A percentile compares a stretch with the other conserved stretches of the same genome.
Conservation (phyloP, 2,797 vertebrate genomes). For the Miichthys miiuy region DNA sequence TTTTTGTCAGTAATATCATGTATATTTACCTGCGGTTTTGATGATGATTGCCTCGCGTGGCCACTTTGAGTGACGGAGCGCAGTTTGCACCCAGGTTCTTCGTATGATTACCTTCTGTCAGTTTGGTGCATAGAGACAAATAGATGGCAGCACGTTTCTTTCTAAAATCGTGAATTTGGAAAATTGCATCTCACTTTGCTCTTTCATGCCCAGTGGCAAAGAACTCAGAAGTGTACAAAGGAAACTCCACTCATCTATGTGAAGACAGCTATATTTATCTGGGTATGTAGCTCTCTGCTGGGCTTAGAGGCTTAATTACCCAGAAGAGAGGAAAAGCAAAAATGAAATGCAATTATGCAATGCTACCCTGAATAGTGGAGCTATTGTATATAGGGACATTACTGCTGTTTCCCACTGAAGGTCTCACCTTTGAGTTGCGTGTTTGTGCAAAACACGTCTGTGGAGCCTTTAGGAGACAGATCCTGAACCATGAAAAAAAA, state of each 20-base stretch:
- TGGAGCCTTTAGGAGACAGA: constrained; percentile 31
- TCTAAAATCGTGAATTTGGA: constrained; percentile 61
- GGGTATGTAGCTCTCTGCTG: constrained; percentile 61
- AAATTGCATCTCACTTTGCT: constrained; percentile 68
- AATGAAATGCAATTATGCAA: constrained; percentile 74
- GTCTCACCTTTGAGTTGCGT: constrained; percentile 41
- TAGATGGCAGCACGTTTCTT: constrained; percentile 54
- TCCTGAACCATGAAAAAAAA: no score
- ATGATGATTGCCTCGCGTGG: constrained; percentile 55
- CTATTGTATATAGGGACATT: constrained; percentile 40
- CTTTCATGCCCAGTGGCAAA: constrained; percentile 72
- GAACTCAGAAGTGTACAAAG: constrained; percentile 56
- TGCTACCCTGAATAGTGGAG: constrained; percentile 34
- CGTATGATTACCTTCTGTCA: constrained; percentile 68
- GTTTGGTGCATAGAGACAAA: constrained; percentile 52
- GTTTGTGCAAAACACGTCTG: constrained; percentile 34
- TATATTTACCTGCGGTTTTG: constrained; percentile 71
- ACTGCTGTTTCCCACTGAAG: constrained; percentile 18
- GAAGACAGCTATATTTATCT: constrained; percentile 76
- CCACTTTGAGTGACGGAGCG: constrained; percentile 68
- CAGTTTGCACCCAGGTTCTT: constrained; percentile 53
- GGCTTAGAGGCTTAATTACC: constrained; percentile 76
- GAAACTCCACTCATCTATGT: constrained; percentile 52
- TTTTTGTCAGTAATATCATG: constrained; percentile 61
- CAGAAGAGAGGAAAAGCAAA: constrained; percentile 66